Evolutionary conservation across 2,888 invertebrate genomes (phyloP), one percentile per base, ranked within the genome.

Genomic region (Steinernema scapterisci): DNA sequence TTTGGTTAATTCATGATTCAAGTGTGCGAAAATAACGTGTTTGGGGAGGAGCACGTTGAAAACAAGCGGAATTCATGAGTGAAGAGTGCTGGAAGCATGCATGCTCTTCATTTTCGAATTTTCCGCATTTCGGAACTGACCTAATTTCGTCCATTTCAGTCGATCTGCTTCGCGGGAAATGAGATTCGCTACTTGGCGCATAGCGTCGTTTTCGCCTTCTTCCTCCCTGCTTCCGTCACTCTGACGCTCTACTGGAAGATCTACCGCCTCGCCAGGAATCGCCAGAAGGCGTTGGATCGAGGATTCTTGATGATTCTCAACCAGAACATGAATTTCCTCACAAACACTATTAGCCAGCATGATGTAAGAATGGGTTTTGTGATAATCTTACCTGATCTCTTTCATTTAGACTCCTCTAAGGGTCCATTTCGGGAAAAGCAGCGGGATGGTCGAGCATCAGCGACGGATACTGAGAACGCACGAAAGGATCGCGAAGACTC

Each of bases 401-500:
- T 44, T 44, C 45, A 74, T 82, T 72, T 78, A 86, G 84, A 86
- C 85, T 70, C 82, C 87, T 9, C 78, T 87, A 9, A 81, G 87
- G n/a, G 87, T 87, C 27, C 87, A 87, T 73, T 83, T 86, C 52
- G 87, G 87, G n/a, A 80, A 80, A 52, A 87, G 84, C 71, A 84
- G 85, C 75, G 87, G 87, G 38, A 84, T 87, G 83, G 84, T 87
- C 11, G 85, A 87, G 78, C 87, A 87, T 71, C 87, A 87, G 72
- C 80, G 85, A 23, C 78, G 85, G 9, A 86, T 90, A 0, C 85
- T 87, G 23, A 78, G 85, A 46, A 88, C 88, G 56, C 89, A 89
- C 75, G 88, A 89, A 73, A 90, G 91, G 80, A 91, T 91, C 5
- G 91, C 91, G 1, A 88, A 90, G 51, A 91, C 91, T 76, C 87